Evolutionary conservation across 1,140 invertebrate genomes (phyloP).

Genomic region (Akabosia matsudoensis): DNA sequence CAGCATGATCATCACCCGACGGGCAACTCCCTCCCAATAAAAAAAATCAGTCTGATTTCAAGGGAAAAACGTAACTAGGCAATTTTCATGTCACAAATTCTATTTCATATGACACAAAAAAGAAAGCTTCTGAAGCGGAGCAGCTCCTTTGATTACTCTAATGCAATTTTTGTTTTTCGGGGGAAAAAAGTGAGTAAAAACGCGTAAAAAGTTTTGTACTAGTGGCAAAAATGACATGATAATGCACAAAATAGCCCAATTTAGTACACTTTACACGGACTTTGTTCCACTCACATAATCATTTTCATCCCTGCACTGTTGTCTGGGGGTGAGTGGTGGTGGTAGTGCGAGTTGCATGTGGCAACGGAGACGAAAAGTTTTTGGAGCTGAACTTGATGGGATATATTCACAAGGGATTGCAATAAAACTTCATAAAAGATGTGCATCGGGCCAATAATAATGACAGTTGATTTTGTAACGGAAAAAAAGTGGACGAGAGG

Average conservation of each 20-base stretch:
- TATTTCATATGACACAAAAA: neutral
- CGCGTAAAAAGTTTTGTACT: too few relatives aligned
- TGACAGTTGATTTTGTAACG: neutral
- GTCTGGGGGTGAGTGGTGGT: neutral
- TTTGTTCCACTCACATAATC: neutral
- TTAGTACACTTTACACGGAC: slow-evolving; percentile 14
- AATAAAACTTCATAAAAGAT: slow-evolving; percentile 23
- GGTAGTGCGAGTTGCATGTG: neutral
- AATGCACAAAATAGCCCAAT: slow-evolving; percentile 7
- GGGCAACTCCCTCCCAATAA: neutral
- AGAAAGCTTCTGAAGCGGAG: neutral
- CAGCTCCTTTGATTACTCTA: neutral
- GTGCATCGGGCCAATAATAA: slow-evolving; percentile 17
- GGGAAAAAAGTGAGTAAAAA: neutral
- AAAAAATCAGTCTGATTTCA: neutral
- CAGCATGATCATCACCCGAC: neutral
- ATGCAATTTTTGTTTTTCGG: neutral
- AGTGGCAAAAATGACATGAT: slow-evolving; percentile 7
- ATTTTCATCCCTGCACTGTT: neutral
- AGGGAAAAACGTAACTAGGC: neutral
- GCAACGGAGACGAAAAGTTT: neutral
- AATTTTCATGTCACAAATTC: neutral
- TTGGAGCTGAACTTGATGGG: neutral
- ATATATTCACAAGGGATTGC: slow-evolving; percentile 13
- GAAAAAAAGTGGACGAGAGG: too few relatives aligned